Evolutionary conservation across 2,113 vertebrate species (phyloP).

Genomic region (Mormoops blainvillei): DNA sequence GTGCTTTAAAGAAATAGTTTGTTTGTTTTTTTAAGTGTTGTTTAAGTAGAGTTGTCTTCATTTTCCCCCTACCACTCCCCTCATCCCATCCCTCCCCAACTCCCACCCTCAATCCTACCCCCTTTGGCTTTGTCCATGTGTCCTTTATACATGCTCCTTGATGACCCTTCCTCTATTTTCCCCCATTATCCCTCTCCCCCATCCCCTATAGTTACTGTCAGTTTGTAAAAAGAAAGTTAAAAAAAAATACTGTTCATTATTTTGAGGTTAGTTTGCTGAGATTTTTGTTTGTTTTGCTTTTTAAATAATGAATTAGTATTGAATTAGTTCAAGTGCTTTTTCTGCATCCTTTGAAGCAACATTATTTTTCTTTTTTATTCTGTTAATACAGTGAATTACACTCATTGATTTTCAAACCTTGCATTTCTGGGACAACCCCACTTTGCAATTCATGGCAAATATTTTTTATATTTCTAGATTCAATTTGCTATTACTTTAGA

Average conservation of each 20-base stretch:
- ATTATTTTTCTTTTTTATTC: not conserved
- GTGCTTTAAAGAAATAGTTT: slow-evolving; percentile 35
- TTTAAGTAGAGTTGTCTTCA: too few species aligned
- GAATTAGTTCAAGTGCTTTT: not conserved
- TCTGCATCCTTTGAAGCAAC: not conserved
- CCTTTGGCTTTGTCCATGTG: too few species aligned
- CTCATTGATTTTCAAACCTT: not conserved
- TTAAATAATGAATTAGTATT: not conserved
- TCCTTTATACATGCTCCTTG: too few species aligned
- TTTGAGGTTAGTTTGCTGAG: too few species aligned
- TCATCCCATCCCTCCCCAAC: too few species aligned
- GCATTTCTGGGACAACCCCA: not conserved
- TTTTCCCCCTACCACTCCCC: too few species aligned
- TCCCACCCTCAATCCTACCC: too few species aligned
- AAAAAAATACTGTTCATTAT: not conserved
- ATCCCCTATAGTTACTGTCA: too few species aligned
- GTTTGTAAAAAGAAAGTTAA: too few species aligned
- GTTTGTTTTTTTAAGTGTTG: too few species aligned
- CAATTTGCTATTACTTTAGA: not conserved
- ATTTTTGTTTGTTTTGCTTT: not conserved
- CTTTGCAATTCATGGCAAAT: not conserved
- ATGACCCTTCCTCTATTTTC: too few species aligned
- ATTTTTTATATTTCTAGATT: not conserved
- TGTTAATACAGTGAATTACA: not conserved
- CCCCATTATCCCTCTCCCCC: too few species aligned